Evolutionary conservation across 2,888 invertebrate genomes (phyloP), one percentile per base, ranked within the genome.

Genomic region (Tiliacea aurago): DNA sequence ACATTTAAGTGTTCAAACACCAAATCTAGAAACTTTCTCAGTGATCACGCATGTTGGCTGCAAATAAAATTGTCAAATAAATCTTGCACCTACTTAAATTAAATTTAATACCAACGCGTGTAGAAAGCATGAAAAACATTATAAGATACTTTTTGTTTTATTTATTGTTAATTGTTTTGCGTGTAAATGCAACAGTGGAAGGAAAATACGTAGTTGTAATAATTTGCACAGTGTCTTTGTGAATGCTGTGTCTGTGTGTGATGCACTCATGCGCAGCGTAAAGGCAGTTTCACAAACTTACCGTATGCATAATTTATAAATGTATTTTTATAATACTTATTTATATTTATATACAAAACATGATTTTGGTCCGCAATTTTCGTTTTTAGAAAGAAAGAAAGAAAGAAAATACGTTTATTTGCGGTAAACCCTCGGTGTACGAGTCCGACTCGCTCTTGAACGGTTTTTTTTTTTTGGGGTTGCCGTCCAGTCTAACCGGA

Each of bases 111-210:
- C n/a, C 58, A 69, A 69, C 28, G 33, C 49, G 47, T 33, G 41
- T 66, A 80, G 68, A 80, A 76, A 80, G 70, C 70, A 72, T 65
- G 43, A 63, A 62, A n/a, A 61, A 28, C 41, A 64, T 55, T 58
- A 28, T 28, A 28, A 58, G 66, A 59, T 55, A 41, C 11, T 51
- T 47, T 59, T 75, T 53, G 28, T 73, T 68, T 43, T 66, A 23
- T 76, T 66, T 71, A 65, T 71, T 63, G 63, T 70, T 72, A 63
- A 76, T 80, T 71, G 70, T 75, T 80, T 79, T 58, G 59, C 59
- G 53, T 76, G 64, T 63, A 69, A 56, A 69, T 58, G 65, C 33
- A 45, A 45, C 15, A 43, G 45, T 66, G 11, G 55, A 67, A 51
- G 49, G n/a, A 72, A 72, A 58, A 62, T 70, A 65, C 23, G 37